Conservation (phyloP, 2,888 invertebrate species). For the Cataglyphis altisquamis region DNA sequence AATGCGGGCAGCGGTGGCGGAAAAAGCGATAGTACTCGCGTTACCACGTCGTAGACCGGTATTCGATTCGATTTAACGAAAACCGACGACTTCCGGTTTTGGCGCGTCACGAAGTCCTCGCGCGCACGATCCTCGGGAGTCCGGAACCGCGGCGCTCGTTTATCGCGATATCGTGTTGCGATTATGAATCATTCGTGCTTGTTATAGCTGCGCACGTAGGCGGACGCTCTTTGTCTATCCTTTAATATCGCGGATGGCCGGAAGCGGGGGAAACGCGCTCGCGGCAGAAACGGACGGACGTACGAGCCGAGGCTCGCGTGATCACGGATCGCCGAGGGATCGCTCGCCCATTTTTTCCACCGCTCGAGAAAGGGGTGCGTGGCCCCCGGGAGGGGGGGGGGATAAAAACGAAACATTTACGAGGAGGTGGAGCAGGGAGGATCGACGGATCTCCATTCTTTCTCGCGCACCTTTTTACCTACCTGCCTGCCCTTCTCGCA, state of each 20-base stretch:
- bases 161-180: constrained; percentile 49
- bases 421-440: constrained; percentile 51
- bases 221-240: constrained; percentile 34
- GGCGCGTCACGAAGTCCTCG: constrained; percentile 25
- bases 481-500: constrained; percentile 54
- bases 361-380: constrained; percentile 43
- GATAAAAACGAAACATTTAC: constrained; percentile 52
- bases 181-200: constrained; percentile 46
- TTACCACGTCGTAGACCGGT: constrained; percentile 44
- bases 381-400: constrained; percentile 32
- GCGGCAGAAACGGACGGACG: constrained; percentile 4
- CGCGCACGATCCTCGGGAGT: constrained; percentile 14
- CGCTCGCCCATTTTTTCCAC: constrained; percentile 66
- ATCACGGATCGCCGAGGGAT: constrained; percentile 61
- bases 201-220: constrained; percentile 1
- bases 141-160: constrained; percentile 1
- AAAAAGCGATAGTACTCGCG: constrained; percentile 47
- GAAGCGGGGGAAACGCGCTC: constrained; percentile 37
- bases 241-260: constrained; percentile 57
- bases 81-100: constrained; percentile 30
- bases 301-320: constrained; percentile 47
- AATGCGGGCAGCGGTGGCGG: constrained; percentile 19
- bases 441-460: constrained; percentile 37
- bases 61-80: constrained; percentile 46
- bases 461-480: constrained; percentile 65